A percentile compares a stretch with the other conserved stretches of the same genome.
Evolutionary conservation across 2,113 vertebrate genomes (phyloP).

Genomic region (Brachypteracias leptosomus): DNA sequence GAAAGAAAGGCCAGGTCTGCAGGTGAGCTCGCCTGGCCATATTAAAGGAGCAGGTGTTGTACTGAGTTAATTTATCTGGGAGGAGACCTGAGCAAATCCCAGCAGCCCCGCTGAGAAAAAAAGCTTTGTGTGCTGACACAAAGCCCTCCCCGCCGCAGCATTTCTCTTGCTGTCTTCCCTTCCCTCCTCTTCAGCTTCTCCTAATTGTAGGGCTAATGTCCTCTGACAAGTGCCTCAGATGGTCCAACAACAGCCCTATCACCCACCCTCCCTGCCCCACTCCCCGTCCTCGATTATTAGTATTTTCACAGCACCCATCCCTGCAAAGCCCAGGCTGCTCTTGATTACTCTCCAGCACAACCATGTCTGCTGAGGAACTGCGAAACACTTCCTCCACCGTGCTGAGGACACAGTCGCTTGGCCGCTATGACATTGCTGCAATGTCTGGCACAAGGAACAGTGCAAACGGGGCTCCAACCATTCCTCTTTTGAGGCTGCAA

Average conservation of each 20-base stretch:
- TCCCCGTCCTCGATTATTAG: background rate
- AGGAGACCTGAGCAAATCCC: constrained; percentile 55
- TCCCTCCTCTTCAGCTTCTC: background rate
- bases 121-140: constrained; percentile 9
- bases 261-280: background rate
- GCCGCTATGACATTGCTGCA: background rate
- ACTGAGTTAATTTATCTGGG: constrained; percentile 33
- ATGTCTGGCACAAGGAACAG: background rate
- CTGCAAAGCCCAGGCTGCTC: background rate
- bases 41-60: constrained; percentile 38
- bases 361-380: background rate
- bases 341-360: background rate
- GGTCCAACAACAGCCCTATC: background rate
- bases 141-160: background rate
- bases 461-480: background rate
- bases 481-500: constrained; percentile 38
- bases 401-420: background rate
- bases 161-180: background rate
- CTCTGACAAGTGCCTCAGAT: constrained; percentile 48
- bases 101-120: background rate
- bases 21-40: background rate
- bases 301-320: background rate
- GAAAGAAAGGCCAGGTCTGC: background rate
- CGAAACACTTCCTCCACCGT: background rate
- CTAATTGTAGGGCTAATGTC: constrained; percentile 2